Conservation (phyloP, 2,888 invertebrate species). For the Muschampia plurimacula region DNA sequence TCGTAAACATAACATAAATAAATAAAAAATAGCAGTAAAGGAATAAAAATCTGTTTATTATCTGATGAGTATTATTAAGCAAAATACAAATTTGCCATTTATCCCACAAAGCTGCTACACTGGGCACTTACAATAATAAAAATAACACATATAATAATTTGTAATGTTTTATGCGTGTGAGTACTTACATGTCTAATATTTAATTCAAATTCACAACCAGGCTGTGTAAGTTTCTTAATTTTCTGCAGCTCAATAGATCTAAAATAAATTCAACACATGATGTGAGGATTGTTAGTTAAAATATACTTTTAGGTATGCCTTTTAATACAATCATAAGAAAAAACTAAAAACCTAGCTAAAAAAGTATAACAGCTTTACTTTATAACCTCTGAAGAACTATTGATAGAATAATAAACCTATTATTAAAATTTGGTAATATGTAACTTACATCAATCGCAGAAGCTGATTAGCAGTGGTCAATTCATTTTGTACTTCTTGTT, state of each 20-base stretch:
- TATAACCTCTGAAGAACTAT: neutral
- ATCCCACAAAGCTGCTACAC: too few relatives aligned
- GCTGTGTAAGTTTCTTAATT: constrained; percentile 65
- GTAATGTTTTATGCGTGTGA: too few relatives aligned
- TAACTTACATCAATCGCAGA: constrained; percentile 66
- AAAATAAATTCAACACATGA: constrained; percentile 42
- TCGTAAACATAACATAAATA: too few relatives aligned
- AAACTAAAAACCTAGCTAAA: neutral
- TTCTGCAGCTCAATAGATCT: constrained; percentile 69
- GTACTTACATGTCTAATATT: constrained; percentile 63
- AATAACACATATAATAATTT: too few relatives aligned
- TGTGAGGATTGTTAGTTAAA: neutral
- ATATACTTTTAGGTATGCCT: neutral
- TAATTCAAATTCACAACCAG: constrained; percentile 65
- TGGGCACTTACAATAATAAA: too few relatives aligned
- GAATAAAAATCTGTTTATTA: too few relatives aligned
- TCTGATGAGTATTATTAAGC: too few relatives aligned
- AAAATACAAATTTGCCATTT: too few relatives aligned
- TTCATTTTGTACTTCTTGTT: constrained; percentile 75
- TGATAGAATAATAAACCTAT: neutral
- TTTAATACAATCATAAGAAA: neutral
- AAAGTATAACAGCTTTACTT: too few relatives aligned
- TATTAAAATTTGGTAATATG: neutral
- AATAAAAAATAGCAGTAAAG: too few relatives aligned
- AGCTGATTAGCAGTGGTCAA: constrained; percentile 70